phyloP scores from a whole-genome alignment of 2,797 vertebrate species.

The Esox lucius region DNA sequence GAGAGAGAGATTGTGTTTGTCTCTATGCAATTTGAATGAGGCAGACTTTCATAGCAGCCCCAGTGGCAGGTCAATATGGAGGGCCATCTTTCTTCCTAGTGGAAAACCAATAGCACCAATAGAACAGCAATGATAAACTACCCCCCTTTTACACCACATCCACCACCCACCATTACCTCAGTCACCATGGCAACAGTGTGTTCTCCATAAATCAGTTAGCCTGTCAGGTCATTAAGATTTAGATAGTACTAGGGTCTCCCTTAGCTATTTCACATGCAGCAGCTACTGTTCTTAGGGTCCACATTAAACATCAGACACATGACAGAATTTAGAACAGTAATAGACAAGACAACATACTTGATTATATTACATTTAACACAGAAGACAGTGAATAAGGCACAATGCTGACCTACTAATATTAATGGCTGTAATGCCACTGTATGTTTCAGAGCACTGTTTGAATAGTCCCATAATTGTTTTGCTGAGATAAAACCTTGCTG shows the following conservation, averaged over 20 bases:
- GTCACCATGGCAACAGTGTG: conserved; percentile 67
- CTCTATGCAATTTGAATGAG: conserved; percentile 56
- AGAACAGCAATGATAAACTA: conserved; percentile 73
- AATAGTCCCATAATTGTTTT: conserved; percentile 43
- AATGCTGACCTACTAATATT: conserved; percentile 66
- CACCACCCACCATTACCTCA: conserved; percentile 72
- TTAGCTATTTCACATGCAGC: too few species aligned
- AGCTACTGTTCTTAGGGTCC: too few species aligned
- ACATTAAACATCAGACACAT: conserved; percentile 18
- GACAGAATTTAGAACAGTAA: too few species aligned
- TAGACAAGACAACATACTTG: conserved; percentile 30
- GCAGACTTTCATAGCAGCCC: conserved; percentile 63
- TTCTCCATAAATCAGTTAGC: conserved; percentile 69
- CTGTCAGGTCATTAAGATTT: conserved; percentile 73
- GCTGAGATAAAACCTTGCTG: conserved; percentile 26
- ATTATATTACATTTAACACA: not conserved
- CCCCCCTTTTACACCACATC: conserved; percentile 41
- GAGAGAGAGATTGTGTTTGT: not conserved
- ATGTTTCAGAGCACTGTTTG: conserved; percentile 61
- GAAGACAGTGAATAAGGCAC: conserved; percentile 70
- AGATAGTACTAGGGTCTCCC: too few species aligned
- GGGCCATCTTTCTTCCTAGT: conserved; percentile 73
- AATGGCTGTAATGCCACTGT: conserved; percentile 60
- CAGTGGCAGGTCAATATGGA: conserved; percentile 65
- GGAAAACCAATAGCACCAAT: conserved; percentile 72